These are phyloP conservation scores for Synanceia verrucosa DNA, from an alignment of 2,797 vertebrate species.

Conservation along the genomic window DNA sequence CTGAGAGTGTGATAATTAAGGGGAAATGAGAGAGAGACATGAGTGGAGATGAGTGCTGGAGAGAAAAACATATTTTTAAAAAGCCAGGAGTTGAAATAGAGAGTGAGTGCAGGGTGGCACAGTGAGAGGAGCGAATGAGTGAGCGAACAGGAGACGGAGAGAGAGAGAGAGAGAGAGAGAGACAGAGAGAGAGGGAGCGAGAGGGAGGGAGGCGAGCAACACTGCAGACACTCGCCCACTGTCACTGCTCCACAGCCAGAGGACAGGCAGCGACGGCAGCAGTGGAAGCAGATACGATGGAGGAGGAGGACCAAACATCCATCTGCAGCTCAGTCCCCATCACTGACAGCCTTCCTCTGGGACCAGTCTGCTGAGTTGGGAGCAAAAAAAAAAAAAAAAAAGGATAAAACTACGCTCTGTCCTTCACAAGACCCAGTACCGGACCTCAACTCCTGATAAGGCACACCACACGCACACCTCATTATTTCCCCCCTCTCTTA, in stretches of 20 bases:
- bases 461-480: conserved; percentile 27
- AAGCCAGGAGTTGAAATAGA: conserved; percentile 12
- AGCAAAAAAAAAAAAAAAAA: conserved; percentile 26
- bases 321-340: conserved; percentile 70
- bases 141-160: conserved; percentile 51
- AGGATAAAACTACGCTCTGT: conserved; percentile 40
- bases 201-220: conserved; percentile 76
- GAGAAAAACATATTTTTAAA: conserved; percentile 7
- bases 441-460: conserved; percentile 65
- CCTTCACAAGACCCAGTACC: conserved; percentile 52
- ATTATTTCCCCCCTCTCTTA: conserved; percentile 20
- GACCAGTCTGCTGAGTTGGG: conserved; percentile 61
- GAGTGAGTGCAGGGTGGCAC: conserved; percentile 21
- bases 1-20: conserved; percentile 42
- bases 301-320: conserved; percentile 81
- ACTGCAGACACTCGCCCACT: conserved; percentile 79
- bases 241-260: conserved; percentile 85
- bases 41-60: conserved; percentile 4
- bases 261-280: conserved; percentile 77
- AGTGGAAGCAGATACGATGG: conserved; percentile 59
- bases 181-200: conserved; percentile 32
- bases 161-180: conserved; percentile 42
- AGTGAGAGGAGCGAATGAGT: conserved; percentile 51
- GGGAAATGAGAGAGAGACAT: conserved; percentile 19
- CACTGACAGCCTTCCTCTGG: conserved; percentile 77